Evolutionary conservation across 1,140 invertebrate genomes (phyloP).

Genomic region (Mamestra configurata): DNA sequence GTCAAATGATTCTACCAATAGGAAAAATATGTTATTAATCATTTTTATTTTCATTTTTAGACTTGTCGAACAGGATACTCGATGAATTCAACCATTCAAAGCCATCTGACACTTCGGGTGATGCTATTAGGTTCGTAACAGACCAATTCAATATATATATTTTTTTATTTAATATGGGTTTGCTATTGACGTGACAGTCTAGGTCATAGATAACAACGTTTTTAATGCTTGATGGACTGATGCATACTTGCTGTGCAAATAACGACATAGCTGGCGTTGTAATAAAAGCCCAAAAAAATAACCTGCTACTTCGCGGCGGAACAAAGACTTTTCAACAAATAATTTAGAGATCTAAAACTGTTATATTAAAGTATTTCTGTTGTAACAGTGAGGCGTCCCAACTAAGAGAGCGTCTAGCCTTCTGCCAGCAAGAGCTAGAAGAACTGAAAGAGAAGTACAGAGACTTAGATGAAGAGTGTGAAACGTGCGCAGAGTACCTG

Average conservation of each 20-base stretch:
- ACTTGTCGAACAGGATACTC: neutral
- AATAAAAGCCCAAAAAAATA: no score
- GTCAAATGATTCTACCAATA: no score
- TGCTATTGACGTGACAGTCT: no score
- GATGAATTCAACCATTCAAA: constrained; percentile 31
- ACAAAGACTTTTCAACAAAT: no score
- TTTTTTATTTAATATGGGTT: no score
- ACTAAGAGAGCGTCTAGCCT: constrained; percentile 63
- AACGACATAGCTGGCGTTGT: no score
- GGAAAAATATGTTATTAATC: neutral
- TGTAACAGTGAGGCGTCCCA: constrained; percentile 64
- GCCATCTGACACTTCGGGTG: neutral
- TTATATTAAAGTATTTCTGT: neutral
- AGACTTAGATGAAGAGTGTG: constrained; percentile 82
- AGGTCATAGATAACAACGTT: no score
- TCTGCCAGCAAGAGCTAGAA: constrained; percentile 73
- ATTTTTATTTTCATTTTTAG: constrained; percentile 25
- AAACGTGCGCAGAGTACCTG: constrained; percentile 76
- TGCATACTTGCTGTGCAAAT: no score
- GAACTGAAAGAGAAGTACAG: constrained; percentile 72
- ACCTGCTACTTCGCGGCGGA: no score
- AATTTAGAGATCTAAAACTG: no score
- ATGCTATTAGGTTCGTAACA: neutral
- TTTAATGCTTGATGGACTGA: no score
- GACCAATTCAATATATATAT: neutral